phyloP scores from a whole-genome alignment of 53 echinoderm and acorn worm species.

The Stichopus horrens region DNA sequence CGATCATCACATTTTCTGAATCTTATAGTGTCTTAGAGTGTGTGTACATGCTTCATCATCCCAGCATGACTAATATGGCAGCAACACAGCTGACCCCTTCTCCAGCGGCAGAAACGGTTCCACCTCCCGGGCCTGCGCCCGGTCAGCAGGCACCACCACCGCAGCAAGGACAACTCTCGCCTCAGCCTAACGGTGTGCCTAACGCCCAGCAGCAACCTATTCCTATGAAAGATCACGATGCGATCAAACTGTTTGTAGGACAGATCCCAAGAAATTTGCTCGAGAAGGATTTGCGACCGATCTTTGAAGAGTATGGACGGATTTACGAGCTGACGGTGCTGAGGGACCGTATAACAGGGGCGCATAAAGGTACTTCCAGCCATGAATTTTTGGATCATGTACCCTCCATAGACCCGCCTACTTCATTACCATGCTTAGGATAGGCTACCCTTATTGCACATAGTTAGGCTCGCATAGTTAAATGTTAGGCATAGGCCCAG shows the following conservation, averaged over 20 bases:
- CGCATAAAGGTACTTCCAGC: constrained; percentile 84
- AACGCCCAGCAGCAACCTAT: constrained; percentile 87
- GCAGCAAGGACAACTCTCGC: constrained; percentile 60
- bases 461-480: no score
- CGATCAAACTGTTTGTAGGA: constrained; percentile 97
- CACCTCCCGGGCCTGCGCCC: constrained; percentile 62
- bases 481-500: no score
- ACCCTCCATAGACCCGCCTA: not conserved
- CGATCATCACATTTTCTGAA: constrained; percentile 33
- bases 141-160: constrained; percentile 56
- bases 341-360: constrained; percentile 93
- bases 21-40: constrained; percentile 49
- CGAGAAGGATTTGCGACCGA: constrained; percentile 95
- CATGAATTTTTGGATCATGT: not conserved
- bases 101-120: constrained; percentile 62
- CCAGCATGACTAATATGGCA: constrained; percentile 99
- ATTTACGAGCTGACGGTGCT: constrained; percentile 98
- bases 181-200: constrained; percentile 75
- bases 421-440: no score
- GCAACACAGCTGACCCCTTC: constrained; percentile 84
- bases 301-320: constrained; percentile 90
- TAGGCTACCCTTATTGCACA: no score
- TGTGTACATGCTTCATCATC: constrained; percentile 56
- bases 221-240: constrained; percentile 99
- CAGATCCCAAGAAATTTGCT: constrained; percentile 96